phyloP scores from a whole-genome alignment of 2,888 invertebrate genomes.

The Invenusta paracnida region DNA sequence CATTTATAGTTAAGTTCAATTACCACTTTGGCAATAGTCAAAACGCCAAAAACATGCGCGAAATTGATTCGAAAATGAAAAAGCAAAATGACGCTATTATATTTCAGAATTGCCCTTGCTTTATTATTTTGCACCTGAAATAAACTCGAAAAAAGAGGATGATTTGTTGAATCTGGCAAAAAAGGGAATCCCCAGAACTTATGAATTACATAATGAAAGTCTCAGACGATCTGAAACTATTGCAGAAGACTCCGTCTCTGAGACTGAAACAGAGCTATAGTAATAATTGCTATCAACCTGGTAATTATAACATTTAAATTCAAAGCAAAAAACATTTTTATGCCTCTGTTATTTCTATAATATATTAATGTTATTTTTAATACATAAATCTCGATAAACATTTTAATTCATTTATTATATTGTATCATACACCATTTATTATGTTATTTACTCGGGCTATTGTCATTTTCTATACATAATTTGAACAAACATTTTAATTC shows the following conservation, averaged over 20 bases:
- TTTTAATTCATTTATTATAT: neutral
- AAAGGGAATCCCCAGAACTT: neutral
- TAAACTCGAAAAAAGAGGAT: neutral
- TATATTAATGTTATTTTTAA: neutral
- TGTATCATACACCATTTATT: neutral
- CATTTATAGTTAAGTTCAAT: neutral
- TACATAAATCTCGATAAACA: neutral
- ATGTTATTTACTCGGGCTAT: neutral
- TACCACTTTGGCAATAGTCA: neutral
- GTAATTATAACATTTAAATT: neutral
- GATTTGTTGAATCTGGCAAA: neutral
- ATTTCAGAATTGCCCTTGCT: neutral
- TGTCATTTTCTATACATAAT: neutral
- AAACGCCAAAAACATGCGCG: neutral
- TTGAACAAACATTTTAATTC: slow-evolving; percentile 5
- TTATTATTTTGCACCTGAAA: neutral
- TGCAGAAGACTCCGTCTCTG: neutral
- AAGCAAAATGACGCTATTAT: neutral
- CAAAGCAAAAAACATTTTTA: neutral
- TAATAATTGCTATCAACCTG: neutral
- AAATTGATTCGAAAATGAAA: neutral
- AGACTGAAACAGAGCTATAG: neutral
- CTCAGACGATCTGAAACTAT: neutral
- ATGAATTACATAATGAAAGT: neutral
- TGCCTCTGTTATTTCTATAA: neutral